A percentile compares a stretch with the other conserved stretches of the same genome.
Evolutionary conservation across 2,113 vertebrate species (phyloP).

Genomic region (Lampris megalopsis): DNA sequence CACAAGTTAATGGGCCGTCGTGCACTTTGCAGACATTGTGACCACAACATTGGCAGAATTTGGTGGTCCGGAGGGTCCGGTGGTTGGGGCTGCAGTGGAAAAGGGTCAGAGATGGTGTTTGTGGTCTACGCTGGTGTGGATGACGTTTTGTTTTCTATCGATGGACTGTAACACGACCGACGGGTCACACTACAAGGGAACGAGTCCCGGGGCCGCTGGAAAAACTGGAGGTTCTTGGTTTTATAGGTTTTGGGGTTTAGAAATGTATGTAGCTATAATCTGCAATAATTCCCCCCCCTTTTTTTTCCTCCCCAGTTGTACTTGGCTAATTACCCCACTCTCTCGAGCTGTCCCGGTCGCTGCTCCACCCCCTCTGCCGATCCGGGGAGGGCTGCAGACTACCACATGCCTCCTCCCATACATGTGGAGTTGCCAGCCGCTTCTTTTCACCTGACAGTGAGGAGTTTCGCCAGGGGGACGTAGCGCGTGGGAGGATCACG

Average conservation of each 20-base stretch:
- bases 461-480: too few species aligned
- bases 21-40: conserved; percentile 61
- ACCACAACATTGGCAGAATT: conserved; percentile 52
- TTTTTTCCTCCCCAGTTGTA: too few species aligned
- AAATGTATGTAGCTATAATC: conserved; percentile 26
- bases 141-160: conserved; percentile 60
- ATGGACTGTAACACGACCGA: conserved; percentile 53
- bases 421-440: too few species aligned
- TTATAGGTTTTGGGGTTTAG: conserved; percentile 37
- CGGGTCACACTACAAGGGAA: conserved; percentile 42
- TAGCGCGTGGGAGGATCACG: too few species aligned
- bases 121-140: conserved; percentile 48
- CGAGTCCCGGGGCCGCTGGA: conserved; percentile 39
- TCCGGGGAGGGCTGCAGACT: too few species aligned
- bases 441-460: too few species aligned
- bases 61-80: conserved; percentile 53
- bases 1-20: conserved; percentile 70
- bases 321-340: too few species aligned
- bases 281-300: conserved; percentile 4
- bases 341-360: too few species aligned
- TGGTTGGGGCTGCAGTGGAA: conserved; percentile 53
- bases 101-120: conserved; percentile 37
- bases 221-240: conserved; percentile 37
- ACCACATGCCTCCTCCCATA: too few species aligned
- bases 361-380: too few species aligned